Percentiles rank a stretch among this genome's conserved stretches.
These are phyloP conservation scores for Pollenia labialis DNA, from an alignment of 2,888 invertebrate genomes.

Conservation along the genomic window DNA sequence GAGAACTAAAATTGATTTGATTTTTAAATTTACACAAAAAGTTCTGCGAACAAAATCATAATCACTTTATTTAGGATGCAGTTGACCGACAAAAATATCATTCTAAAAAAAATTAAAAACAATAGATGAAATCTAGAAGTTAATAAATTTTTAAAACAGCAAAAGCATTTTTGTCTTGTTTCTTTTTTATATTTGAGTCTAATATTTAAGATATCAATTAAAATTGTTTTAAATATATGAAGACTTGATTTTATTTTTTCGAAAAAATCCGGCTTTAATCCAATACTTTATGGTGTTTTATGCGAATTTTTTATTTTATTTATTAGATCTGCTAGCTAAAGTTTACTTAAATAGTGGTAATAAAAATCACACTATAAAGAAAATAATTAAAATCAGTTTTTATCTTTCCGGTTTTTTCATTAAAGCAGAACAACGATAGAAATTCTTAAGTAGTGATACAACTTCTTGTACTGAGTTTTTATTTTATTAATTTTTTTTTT, in stretches of 20 bases:
- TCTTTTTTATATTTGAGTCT: background rate
- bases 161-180: background rate
- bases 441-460: constrained; percentile 30
- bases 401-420: constrained; percentile 17
- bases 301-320: background rate
- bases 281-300: background rate
- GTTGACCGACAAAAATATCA: background rate
- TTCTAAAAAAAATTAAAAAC: background rate
- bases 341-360: background rate
- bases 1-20: constrained; percentile 2
- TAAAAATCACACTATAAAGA: background rate
- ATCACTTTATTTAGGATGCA: constrained; percentile 8
- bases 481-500: background rate
- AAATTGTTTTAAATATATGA: background rate
- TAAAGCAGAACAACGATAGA: background rate
- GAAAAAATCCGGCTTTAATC: constrained; percentile 3
- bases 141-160: background rate
- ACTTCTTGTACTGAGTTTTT: background rate
- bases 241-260: constrained; percentile 1
- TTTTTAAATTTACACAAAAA: background rate
- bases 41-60: background rate
- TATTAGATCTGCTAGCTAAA: background rate
- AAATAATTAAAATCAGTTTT: background rate
- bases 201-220: background rate
- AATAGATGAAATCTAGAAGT: background rate